These are phyloP conservation scores for Phanerotoma sp. DNA, from an alignment of 2,888 invertebrate species.

Conservation along the genomic window DNA sequence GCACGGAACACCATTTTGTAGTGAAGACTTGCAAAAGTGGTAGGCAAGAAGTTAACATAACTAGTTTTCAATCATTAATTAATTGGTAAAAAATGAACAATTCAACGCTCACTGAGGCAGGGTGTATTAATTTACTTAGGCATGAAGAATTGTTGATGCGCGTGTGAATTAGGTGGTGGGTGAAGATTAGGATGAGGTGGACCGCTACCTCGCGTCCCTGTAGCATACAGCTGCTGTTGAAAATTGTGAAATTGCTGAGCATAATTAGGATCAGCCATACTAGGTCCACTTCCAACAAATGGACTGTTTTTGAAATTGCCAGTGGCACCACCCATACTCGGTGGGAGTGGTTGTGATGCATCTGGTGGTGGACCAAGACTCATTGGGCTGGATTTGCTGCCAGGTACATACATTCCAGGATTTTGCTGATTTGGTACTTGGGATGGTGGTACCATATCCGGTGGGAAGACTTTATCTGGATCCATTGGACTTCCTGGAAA, in stretches of 20 bases:
- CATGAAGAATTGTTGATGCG: slow-evolving; percentile 59
- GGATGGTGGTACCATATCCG: slow-evolving; percentile 49
- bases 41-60: slow-evolving; percentile 1
- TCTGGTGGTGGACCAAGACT: slow-evolving; percentile 62
- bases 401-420: slow-evolving; percentile 64
- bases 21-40: slow-evolving; percentile 11
- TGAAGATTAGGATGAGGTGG: slow-evolving; percentile 56
- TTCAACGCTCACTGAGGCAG: slow-evolving; percentile 5
- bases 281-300: slow-evolving; percentile 80
- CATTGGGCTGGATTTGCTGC: slow-evolving; percentile 63
- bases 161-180: slow-evolving; percentile 52
- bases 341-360: slow-evolving; percentile 74
- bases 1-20: slow-evolving; percentile 20
- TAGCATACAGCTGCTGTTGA: slow-evolving; percentile 92
- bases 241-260: slow-evolving; percentile 95
- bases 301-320: slow-evolving; percentile 71
- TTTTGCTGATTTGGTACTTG: slow-evolving; percentile 56
- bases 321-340: slow-evolving; percentile 72
- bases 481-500: slow-evolving; percentile 55
- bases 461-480: slow-evolving; percentile 54
- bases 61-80: slow-evolving; percentile 2
- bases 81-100: neutral
- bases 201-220: slow-evolving; percentile 68
- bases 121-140: slow-evolving; percentile 52
- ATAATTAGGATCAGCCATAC: slow-evolving; percentile 87